These are phyloP conservation scores for Macaca mulatta DNA, from an alignment of 2,113 vertebrate species.

Conservation along the genomic window DNA sequence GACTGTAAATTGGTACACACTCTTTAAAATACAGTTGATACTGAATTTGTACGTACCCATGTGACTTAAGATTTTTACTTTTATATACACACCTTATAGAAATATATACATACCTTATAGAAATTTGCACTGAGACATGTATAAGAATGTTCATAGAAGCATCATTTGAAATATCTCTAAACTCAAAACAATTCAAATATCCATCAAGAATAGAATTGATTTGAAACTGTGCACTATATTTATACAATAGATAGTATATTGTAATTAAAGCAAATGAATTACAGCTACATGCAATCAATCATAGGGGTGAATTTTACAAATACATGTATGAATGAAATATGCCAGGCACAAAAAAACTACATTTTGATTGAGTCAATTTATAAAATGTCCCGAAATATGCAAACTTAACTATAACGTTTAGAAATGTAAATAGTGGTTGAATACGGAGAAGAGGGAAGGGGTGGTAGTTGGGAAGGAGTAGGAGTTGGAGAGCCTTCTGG, in stretches of 20 bases:
- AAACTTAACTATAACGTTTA: not conserved
- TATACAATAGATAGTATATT: not conserved
- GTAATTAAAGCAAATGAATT: not conserved
- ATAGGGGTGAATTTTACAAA: not conserved
- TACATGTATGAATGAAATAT: not conserved
- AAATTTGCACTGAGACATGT: not conserved
- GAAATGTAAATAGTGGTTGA: not conserved
- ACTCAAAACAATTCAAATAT: not conserved
- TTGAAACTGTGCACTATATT: not conserved
- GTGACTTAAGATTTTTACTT: not conserved
- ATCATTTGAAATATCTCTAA: not conserved
- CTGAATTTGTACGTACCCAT: not conserved
- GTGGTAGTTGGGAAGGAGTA: not conserved
- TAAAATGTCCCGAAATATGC: not conserved
- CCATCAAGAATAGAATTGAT: not conserved
- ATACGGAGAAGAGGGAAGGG: not conserved
- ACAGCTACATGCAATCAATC: not conserved
- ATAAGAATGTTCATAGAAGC: not conserved
- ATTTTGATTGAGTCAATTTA: not conserved
- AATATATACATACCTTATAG: not conserved
- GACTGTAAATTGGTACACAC: not conserved
- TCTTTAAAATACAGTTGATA: not conserved
- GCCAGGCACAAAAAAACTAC: not conserved
- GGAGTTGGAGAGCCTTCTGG: not conserved
- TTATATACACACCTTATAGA: not conserved